phyloP scores from a whole-genome alignment of 2,113 vertebrate genomes.

The Crotalus horridus region DNA sequence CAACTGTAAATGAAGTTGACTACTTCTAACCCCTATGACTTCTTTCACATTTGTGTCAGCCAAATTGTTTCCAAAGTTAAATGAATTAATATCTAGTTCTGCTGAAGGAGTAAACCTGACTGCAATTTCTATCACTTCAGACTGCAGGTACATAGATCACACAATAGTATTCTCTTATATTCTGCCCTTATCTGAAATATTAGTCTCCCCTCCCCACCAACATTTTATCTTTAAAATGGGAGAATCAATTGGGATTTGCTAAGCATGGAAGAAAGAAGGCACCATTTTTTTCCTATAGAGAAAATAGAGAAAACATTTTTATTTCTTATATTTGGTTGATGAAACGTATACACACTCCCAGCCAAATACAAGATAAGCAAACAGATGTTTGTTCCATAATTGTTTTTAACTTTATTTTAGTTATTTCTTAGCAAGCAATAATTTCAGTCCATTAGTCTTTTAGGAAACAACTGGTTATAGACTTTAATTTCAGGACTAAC shows the following conservation, averaged over 20 bases:
- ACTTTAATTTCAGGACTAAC: background rate
- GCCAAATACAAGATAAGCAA: background rate
- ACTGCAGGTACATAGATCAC: background rate
- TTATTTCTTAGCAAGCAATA: background rate
- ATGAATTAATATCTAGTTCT: background rate
- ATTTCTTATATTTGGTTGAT: background rate
- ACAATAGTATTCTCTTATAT: background rate
- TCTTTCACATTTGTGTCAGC: background rate
- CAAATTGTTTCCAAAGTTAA: background rate
- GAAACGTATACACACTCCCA: background rate
- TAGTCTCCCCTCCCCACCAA: background rate
- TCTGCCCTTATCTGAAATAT: background rate
- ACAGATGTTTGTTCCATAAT: background rate
- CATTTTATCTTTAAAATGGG: background rate
- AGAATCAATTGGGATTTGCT: background rate
- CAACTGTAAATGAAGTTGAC: background rate
- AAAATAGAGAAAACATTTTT: background rate
- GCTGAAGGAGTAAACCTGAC: background rate
- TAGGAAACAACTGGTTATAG: background rate
- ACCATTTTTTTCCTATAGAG: background rate
- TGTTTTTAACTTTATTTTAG: background rate
- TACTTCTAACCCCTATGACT: background rate
- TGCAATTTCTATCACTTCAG: background rate
- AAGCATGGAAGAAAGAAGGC: background rate
- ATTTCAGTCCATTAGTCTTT: background rate